Base-by-base conservation (phyloP, 2,113 vertebrate genomes). In the Corythornis madagascariensis region DNA sequence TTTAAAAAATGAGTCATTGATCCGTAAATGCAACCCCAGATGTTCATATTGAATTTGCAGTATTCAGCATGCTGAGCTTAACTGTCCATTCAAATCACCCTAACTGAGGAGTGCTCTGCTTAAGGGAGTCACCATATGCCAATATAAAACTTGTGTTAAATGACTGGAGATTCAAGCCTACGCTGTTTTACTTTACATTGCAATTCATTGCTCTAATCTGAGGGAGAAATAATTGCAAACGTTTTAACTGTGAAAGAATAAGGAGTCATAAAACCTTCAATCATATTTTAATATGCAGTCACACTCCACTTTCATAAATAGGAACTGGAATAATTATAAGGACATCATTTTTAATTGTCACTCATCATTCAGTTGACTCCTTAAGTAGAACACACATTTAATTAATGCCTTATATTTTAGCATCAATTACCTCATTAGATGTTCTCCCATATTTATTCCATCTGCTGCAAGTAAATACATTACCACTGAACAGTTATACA, bases 181-280 rank as follows among this genome's bases (percentile, higher is more conserved):
- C 91, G 13, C 89, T 95, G 89, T 96, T 96, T 96, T 89, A 94
- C 89, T 94, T 89, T 77, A 43, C 83, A 92, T 91, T 7, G 40
- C 93, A 91, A 63, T 91, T 92, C 84, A 91, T 71, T 91, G 72
- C 89, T 91, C 87, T 93, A 73, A 92, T 96, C 89, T 88, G 89
- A 92, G 35, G 70, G 79, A 94, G 91, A 96, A 96, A 93, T 96
- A 95, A 96, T 96, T 92, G 89, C 92, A 96, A 95, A 95, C 40
- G 82, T 96, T 96, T 95, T 91, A 94, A 85, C 92, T 83, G 94
- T 91, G 89, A 66, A 93, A 96, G 87, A 94, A 94, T 93, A 89
- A 93, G 85, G 79, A 92, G 92, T 92, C 91, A 94, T 94, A 91
- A 96, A 96, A 95, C 91, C 94, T 96, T 96, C 94, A 96, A 96